Base-by-base conservation (phyloP, 2,888 invertebrate genomes). In the Epirrhoe alternata region DNA sequence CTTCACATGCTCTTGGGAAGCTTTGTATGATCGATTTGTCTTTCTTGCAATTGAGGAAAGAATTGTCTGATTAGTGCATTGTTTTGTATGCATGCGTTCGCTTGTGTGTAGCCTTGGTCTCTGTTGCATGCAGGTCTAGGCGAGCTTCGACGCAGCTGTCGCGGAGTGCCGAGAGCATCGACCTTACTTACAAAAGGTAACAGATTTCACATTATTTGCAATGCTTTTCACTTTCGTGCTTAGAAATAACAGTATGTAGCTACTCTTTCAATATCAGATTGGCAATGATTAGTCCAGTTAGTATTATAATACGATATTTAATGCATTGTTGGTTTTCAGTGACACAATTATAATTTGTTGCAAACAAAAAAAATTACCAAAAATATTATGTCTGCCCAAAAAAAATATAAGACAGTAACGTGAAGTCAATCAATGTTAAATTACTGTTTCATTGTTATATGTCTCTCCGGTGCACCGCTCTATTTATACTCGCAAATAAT, bases 141-240 rank as follows among this genome's bases (percentile, higher is more conserved):
- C 96, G 97, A 89, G 96, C 97, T 86, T 97, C 97, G 81, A 97
- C 97, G 94, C 97, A 97, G 92, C 94, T 96, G 86, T 95, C 95
- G 84, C 90, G 95, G 86, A 95, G 95, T 85, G 94, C 94, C 79
- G 95, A 95, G 89, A 95, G 94, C 91, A 94, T 95, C 89, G 94
- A 94, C 81, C 94, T 94, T 74, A 82, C 90, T 17, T 91, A 93
- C 82, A 94, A 94, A 80, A 94, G 95, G 95, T 95, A 94, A 93
- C 63, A 55, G 16, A 56, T 31, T 62, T 52, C 30, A 42, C 45
- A 51, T 56, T 61, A 55, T 49, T 61, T 31, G 5, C 49, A 33
- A 42, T 52, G 51, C 57, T 33, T 47, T 53, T 33, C 47, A 61
- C 31, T 17, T 47, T 59, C 53, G 35, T 35, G 10, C 30, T 30